phyloP scores from a whole-genome alignment of 2,797 vertebrate species.

The Xenopus petersii region DNA sequence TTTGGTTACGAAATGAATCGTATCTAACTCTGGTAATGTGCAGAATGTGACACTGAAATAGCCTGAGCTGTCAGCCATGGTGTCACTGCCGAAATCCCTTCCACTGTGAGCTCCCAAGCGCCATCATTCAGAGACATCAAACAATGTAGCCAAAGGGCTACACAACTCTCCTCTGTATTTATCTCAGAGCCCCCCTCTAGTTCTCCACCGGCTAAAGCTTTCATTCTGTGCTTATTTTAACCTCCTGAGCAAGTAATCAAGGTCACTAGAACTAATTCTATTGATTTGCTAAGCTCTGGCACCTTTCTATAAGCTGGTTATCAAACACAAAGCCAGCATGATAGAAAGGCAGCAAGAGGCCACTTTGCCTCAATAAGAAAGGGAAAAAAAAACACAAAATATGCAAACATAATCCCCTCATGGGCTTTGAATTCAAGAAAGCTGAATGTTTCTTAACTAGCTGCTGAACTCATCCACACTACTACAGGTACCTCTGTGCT shows the following conservation, averaged over 20 bases:
- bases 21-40: not conserved
- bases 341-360: not conserved
- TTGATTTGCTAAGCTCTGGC: conserved; percentile 10
- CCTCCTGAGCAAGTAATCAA: conserved; percentile 13
- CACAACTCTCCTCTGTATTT: conserved; percentile 8
- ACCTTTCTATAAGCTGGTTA: not conserved
- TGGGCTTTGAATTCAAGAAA: no score
- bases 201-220: not conserved
- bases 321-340: not conserved
- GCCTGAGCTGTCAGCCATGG: not conserved
- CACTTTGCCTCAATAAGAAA: not conserved
- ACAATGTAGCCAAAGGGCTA: conserved; percentile 8
- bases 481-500: no score
- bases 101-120: not conserved
- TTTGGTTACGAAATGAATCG: not conserved
- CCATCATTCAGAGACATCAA: conserved; percentile 3
- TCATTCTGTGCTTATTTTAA: conserved; percentile 17
- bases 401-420: not conserved
- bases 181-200: conserved; percentile 3
- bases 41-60: conserved; percentile 2
- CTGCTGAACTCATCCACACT: no score
- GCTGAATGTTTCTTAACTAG: no score
- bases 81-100: not conserved
- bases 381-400: not conserved
- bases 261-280: conserved; percentile 18